Percentiles rank a stretch among this genome's conserved stretches.
phyloP scores from a whole-genome alignment of 2,888 invertebrate genomes.

The Nemotelus nigrinus region DNA sequence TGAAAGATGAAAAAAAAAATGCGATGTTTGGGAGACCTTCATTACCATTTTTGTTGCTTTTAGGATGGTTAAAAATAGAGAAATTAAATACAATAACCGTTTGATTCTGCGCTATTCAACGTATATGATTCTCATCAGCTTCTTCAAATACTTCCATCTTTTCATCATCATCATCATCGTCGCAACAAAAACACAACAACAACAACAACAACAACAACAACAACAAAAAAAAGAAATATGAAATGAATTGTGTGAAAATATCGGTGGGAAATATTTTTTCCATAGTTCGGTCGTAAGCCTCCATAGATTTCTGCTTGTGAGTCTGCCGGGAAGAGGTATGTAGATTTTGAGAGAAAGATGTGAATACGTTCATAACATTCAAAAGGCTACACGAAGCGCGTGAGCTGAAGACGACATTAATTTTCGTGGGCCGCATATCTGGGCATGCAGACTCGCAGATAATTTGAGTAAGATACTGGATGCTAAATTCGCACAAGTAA shows the following conservation, averaged over 20 bases:
- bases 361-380: no score
- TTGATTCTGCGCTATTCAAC: conserved; percentile 9
- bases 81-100: conserved; percentile 33
- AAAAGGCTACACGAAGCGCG: no score
- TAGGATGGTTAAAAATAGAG: conserved; percentile 15
- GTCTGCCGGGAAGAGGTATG: no score
- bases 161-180: not conserved
- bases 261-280: conserved; percentile 19
- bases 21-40: conserved; percentile 13
- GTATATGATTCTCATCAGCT: not conserved
- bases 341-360: no score
- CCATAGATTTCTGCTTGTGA: no score
- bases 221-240: conserved; percentile 15
- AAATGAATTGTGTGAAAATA: conserved; percentile 24
- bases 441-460: no score
- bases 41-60: conserved; percentile 9
- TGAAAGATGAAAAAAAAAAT: not conserved
- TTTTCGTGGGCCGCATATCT: no score
- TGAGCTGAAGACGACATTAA: no score
- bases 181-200: not conserved
- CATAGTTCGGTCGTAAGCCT: no score
- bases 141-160: not conserved
- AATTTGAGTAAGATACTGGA: no score
- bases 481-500: no score
- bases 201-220: not conserved